phyloP scores from a whole-genome alignment of 2,888 invertebrate species.

The Caenorhabditis afra region DNA sequence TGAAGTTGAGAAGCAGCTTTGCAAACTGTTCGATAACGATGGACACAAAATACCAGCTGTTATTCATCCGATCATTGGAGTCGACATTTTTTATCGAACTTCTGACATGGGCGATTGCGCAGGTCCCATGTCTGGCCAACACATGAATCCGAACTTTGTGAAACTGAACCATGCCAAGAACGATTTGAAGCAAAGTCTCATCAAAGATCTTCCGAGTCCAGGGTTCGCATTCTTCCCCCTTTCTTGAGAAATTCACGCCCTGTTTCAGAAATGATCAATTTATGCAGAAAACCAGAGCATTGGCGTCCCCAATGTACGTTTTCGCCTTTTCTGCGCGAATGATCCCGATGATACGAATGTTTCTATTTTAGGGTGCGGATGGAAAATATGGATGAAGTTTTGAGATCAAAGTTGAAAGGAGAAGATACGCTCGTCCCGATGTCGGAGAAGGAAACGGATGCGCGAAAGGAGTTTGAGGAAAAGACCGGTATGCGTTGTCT shows the following conservation, averaged over 20 bases:
- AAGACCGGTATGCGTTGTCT: conserved; percentile 39
- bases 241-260: neutral
- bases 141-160: conserved; percentile 56
- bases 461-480: conserved; percentile 30
- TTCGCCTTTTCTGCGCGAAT: neutral
- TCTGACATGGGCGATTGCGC: conserved; percentile 73
- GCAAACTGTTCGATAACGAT: conserved; percentile 76
- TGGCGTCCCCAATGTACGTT: conserved; percentile 55
- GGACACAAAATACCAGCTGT: conserved; percentile 77
- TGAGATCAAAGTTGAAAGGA: conserved; percentile 60
- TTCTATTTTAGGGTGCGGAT: conserved; percentile 42
- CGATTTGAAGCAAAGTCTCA: conserved; percentile 17
- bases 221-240: conserved; percentile 5
- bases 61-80: conserved; percentile 76
- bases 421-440: conserved; percentile 55
- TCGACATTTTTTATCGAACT: conserved; percentile 74
- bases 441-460: conserved; percentile 50
- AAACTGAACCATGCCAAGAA: conserved; percentile 43
- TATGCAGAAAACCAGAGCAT: conserved; percentile 42
- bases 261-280: conserved; percentile 53
- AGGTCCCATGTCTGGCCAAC: conserved; percentile 48
- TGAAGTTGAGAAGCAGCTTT: conserved; percentile 73
- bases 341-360: neutral
- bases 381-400: conserved; percentile 55
- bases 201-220: conserved; percentile 30